Conservation (phyloP, 2,888 invertebrate species). For the Balanococcus diminutus region DNA sequence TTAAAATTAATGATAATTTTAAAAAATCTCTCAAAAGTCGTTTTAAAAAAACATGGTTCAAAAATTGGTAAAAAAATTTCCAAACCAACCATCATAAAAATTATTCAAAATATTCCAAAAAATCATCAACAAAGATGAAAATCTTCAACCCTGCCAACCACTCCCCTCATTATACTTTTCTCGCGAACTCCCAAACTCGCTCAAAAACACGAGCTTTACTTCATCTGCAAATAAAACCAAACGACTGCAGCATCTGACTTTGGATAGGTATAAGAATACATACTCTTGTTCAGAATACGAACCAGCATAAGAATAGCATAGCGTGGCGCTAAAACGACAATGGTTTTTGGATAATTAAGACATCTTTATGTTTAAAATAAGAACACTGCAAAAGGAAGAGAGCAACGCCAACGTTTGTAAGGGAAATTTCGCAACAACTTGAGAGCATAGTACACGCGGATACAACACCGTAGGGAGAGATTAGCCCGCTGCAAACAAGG, state of each 20-base stretch:
- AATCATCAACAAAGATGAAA: no score
- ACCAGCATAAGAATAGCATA: background rate
- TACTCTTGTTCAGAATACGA: background rate
- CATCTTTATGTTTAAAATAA: slow-evolving; percentile 21
- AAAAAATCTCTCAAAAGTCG: no score
- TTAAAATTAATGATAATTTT: no score
- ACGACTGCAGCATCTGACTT: background rate
- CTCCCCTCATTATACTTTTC: background rate
- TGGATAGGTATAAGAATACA: background rate
- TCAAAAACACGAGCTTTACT: background rate
- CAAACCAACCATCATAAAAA: no score
- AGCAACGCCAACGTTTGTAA: background rate
- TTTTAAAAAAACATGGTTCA: no score
- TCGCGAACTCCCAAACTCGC: background rate
- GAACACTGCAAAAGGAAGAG: slow-evolving; percentile 9
- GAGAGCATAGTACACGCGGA: background rate
- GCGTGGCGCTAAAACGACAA: slow-evolving; percentile 5
- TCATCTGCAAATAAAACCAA: background rate
- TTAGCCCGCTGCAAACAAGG: slow-evolving; percentile 6
- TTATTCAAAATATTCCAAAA: no score
- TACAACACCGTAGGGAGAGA: slow-evolving; percentile 37
- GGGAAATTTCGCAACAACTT: slow-evolving; percentile 1
- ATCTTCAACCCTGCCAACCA: no score
- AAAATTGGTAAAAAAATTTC: no score
- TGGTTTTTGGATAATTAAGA: slow-evolving; percentile 32